Conservation (phyloP, 1,140 invertebrate genomes). For the Diachasmimorpha longicaudata region DNA sequence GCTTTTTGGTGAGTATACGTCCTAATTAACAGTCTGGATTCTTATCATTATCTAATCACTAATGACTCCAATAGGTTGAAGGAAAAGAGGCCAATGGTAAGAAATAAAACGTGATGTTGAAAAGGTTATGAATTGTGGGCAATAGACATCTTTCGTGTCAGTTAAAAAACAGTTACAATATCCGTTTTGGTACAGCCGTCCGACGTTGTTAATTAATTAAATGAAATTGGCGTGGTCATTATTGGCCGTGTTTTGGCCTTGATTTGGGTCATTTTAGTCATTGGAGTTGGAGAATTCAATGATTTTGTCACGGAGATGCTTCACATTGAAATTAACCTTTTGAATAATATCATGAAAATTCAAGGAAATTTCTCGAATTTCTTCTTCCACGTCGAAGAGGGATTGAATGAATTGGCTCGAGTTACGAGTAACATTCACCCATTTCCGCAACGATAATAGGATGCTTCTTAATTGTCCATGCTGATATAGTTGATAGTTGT, state of each 20-base stretch:
- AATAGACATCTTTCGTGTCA: slow-evolving; percentile 2
- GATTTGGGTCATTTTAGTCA: neutral
- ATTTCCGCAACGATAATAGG: neutral
- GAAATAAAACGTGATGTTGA: neutral
- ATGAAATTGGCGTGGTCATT: neutral
- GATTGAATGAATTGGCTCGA: neutral
- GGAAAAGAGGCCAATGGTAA: neutral
- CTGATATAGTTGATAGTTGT: neutral
- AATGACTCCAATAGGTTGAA: neutral
- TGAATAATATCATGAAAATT: neutral
- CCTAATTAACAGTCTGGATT: neutral
- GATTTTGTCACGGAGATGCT: neutral
- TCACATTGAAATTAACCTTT: neutral
- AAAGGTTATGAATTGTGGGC: slow-evolving; percentile 6
- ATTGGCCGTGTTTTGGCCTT: neutral
- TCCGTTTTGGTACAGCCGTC: neutral
- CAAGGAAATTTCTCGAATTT: neutral
- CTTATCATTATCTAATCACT: neutral
- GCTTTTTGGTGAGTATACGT: slow-evolving; percentile 45
- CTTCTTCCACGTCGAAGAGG: neutral
- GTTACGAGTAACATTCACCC: neutral
- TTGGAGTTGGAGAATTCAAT: neutral
- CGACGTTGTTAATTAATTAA: neutral
- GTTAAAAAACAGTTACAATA: neutral
- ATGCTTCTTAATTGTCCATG: neutral